phyloP scores from a whole-genome alignment of 2,797 vertebrate genomes.

The Dromococcyx pavoninus region DNA sequence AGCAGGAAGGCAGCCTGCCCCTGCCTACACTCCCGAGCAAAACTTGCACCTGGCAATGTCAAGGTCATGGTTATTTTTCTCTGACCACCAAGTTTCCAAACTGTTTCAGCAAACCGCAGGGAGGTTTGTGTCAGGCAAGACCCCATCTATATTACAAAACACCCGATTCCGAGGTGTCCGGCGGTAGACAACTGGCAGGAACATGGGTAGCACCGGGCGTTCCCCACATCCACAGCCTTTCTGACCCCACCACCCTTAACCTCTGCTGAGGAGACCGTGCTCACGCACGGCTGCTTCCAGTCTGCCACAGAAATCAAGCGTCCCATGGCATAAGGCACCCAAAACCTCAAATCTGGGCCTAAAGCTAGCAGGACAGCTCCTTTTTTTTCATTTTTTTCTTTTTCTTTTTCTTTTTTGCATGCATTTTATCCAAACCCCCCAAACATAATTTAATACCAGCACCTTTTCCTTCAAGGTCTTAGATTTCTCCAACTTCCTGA shows the following conservation, averaged over 20 bases:
- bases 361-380: neutral
- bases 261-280: neutral
- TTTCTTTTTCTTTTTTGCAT: rapidly evolving
- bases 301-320: rapidly evolving
- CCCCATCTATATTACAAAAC: neutral
- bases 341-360: neutral
- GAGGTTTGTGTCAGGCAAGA: neutral
- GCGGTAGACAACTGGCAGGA: rapidly evolving
- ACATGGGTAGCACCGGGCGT: rapidly evolving
- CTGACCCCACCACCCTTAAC: neutral
- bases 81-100: neutral
- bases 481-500: neutral
- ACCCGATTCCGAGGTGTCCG: rapidly evolving
- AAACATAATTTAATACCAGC: rapidly evolving
- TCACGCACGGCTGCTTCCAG: neutral
- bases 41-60: neutral
- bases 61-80: neutral
- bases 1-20: neutral
- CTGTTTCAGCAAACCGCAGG: neutral
- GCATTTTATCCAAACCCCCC: neutral
- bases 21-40: rapidly evolving
- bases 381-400: too few species aligned
- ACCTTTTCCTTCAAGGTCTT: too few species aligned
- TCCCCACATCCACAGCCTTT: rapidly evolving
- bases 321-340: neutral